phyloP scores from a whole-genome alignment of 1,140 invertebrate species.

The Zaprionus lachaisei region DNA sequence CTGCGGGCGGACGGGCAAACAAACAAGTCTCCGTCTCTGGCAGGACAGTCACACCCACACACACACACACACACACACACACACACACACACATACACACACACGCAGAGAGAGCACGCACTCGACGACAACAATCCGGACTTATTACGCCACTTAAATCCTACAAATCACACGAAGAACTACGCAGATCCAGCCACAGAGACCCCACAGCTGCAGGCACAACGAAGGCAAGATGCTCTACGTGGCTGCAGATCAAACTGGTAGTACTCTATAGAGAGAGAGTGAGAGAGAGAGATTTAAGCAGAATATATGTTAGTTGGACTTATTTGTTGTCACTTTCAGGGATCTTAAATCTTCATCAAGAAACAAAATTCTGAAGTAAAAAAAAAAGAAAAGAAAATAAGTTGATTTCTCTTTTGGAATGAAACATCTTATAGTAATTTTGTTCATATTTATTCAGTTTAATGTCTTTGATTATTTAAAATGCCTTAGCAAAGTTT shows the following conservation, averaged over 20 bases:
- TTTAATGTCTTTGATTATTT: too few relatives aligned
- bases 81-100: slow-evolving; percentile 6
- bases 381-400: too few relatives aligned
- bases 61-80: background rate
- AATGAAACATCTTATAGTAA: too few relatives aligned
- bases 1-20: slow-evolving; percentile 64
- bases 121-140: slow-evolving; percentile 52
- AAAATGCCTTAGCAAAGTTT: too few relatives aligned
- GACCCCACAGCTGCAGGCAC: background rate
- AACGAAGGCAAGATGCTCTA: background rate
- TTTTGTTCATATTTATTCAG: too few relatives aligned
- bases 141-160: slow-evolving; percentile 80
- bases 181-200: slow-evolving; percentile 1
- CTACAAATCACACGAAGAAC: slow-evolving; percentile 56
- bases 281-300: background rate
- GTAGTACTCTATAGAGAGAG: background rate
- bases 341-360: too few relatives aligned
- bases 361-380: too few relatives aligned
- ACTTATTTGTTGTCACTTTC: too few relatives aligned
- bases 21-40: slow-evolving; percentile 42
- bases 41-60: background rate
- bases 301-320: too few relatives aligned
- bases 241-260: background rate
- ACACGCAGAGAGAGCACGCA: slow-evolving; percentile 40
- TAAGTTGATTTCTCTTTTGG: too few relatives aligned